Evolutionary conservation across 2,888 invertebrate genomes (phyloP).

Genomic region (Nineta flava): DNA sequence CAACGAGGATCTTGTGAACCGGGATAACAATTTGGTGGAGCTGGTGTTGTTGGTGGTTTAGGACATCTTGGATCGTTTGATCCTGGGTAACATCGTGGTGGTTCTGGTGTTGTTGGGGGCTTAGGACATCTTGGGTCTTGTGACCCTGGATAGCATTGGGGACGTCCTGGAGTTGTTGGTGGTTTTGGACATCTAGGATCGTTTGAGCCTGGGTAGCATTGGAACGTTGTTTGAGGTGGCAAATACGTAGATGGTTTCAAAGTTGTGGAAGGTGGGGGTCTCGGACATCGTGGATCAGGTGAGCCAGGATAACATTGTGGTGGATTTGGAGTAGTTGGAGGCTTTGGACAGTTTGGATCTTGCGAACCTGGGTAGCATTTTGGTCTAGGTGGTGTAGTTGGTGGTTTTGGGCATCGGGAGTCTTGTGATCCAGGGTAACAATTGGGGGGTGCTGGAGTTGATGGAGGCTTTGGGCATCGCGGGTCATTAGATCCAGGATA

Average conservation of each 20-base stretch:
- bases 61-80: conserved; percentile 21
- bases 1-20: conserved; percentile 20
- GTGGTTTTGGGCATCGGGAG: conserved; percentile 20
- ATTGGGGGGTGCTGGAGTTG: conserved; percentile 15
- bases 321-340: conserved; percentile 16
- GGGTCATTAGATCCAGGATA: conserved; percentile 20
- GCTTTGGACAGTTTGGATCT: conserved; percentile 22
- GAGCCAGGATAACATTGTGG: conserved; percentile 19
- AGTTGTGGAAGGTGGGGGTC: conserved; percentile 17
- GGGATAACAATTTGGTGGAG: conserved; percentile 13
- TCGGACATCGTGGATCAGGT: conserved; percentile 21
- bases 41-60: conserved; percentile 15
- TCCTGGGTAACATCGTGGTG: conserved; percentile 20
- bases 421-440: conserved; percentile 21
- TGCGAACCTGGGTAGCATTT: conserved; percentile 23
- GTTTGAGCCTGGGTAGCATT: conserved; percentile 18
- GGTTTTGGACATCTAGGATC: conserved; percentile 19
- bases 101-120: conserved; percentile 11
- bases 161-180: conserved; percentile 9
- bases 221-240: conserved; percentile 16
- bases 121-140: conserved; percentile 18
- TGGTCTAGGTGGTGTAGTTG: conserved; percentile 14
- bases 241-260: conserved; percentile 20
- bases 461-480: conserved; percentile 19
- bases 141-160: conserved; percentile 17